These are phyloP conservation scores for Spilogale gracilis DNA, from an alignment of 2,113 vertebrate genomes.

Conservation along the genomic window DNA sequence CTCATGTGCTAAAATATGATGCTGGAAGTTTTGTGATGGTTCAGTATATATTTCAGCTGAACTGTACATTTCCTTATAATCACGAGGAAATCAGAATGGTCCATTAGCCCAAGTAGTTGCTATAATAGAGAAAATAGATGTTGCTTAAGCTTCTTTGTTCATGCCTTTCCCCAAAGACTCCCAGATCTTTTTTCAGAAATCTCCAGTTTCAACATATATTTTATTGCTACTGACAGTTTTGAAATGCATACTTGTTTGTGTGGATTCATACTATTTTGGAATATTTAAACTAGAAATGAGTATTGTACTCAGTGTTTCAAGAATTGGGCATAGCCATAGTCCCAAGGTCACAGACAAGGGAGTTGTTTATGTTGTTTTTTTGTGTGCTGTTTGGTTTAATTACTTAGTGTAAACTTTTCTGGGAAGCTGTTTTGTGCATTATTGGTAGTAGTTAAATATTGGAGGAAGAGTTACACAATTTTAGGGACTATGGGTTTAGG, in stretches of 20 bases:
- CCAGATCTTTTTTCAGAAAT: background rate
- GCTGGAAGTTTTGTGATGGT: slow-evolving; percentile 16
- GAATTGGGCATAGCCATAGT: background rate
- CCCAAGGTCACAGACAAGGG: background rate
- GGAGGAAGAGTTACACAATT: background rate
- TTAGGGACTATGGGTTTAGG: background rate
- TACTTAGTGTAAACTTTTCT: background rate
- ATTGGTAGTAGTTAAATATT: slow-evolving; percentile 9
- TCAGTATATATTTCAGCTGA: background rate
- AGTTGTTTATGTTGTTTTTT: background rate
- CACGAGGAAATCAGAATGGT: slow-evolving; percentile 35
- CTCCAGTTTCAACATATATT: background rate
- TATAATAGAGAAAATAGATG: background rate
- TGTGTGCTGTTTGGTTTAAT: background rate
- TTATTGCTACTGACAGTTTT: background rate
- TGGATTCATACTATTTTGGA: background rate
- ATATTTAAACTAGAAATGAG: background rate
- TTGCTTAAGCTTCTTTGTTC: slow-evolving; percentile 34
- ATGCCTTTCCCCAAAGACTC: background rate
- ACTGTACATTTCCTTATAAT: slow-evolving; percentile 25
- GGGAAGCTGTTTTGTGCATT: slow-evolving; percentile 15
- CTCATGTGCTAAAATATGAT: slow-evolving; percentile 32
- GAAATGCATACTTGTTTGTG: background rate
- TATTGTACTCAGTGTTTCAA: background rate
- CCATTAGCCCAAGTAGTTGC: slow-evolving; percentile 10